Conservation (phyloP, 2,797 vertebrate species). For the Megalops cyprinoides region DNA sequence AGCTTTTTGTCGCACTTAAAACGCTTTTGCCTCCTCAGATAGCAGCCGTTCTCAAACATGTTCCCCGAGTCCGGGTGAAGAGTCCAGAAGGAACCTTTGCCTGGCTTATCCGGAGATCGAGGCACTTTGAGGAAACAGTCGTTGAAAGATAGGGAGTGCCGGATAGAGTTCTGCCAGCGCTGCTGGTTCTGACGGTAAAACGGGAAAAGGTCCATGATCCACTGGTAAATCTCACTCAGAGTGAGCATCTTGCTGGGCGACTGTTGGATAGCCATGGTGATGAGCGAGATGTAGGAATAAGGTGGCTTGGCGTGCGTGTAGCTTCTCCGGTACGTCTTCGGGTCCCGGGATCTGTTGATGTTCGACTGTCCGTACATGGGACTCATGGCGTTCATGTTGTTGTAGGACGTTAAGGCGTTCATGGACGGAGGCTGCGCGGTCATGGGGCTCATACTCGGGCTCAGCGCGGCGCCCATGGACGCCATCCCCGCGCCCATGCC, state of each 20-base stretch:
- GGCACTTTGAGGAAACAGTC: conserved; percentile 95
- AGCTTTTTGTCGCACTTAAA: conserved; percentile 92
- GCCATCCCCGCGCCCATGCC: conserved; percentile 91
- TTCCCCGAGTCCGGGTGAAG: conserved; percentile 95
- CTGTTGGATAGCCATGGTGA: conserved; percentile 97
- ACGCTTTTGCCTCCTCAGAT: conserved; percentile 92
- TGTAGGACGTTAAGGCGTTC: conserved; percentile 89
- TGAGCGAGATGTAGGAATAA: conserved; percentile 95
- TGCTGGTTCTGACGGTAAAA: conserved; percentile 97
- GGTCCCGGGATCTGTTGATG: conserved; percentile 91
- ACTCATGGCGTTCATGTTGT: conserved; percentile 96
- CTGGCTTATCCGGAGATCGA: conserved; percentile 90
- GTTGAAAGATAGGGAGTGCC: conserved; percentile 91
- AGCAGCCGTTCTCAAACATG: conserved; percentile 98
- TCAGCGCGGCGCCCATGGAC: conserved; percentile 89
- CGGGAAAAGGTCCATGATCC: conserved; percentile 98
- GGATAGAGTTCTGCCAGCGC: conserved; percentile 94
- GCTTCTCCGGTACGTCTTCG: conserved; percentile 94
- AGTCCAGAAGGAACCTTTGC: conserved; percentile 95
- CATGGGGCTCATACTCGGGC: conserved; percentile 95
- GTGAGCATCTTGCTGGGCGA: conserved; percentile 95
- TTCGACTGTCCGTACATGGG: conserved; percentile 94
- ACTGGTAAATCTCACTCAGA: conserved; percentile 95
- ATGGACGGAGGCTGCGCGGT: conserved; percentile 89
- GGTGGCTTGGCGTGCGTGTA: conserved; percentile 97